Evolutionary conservation across 2,113 vertebrate genomes (phyloP), one percentile per base, ranked within the genome.

Genomic region (Vicugna pacos): DNA sequence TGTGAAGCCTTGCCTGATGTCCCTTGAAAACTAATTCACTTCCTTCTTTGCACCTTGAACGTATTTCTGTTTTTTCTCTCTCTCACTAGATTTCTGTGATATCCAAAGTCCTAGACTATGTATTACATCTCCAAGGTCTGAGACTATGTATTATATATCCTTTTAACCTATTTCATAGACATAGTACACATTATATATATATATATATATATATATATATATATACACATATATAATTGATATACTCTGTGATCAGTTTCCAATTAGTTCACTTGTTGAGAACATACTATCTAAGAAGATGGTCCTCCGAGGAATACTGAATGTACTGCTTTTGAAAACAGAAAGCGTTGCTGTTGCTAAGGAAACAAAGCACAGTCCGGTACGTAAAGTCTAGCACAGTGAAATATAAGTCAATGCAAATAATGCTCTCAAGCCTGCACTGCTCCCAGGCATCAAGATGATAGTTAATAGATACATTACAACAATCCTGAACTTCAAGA

Each of bases 51-150:
- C 52, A 70, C 28, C 35, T 82, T 70, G 7, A 42, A 56, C 10
- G 54, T 28, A 82, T 77, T 76, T 95, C 58, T 58, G n/a, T 50
- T 62, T 64, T 65, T 67, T 72, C 32, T 16, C 4, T 67, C 3
- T 96, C 54, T 96, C 14, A 82, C 7, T 79, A 65, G 70, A 80
- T 19, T 77, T 86, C 50, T 70, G 3, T 70, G 60, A 93, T 26
- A 87, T 17, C 16, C 20, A 93, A 60, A 20, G 35, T 76, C 65
- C 95, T 3, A 67, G 14, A 38, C 4, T 8, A 5, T 28, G 20
- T 86, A 81, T 91, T 35, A 83, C 82, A 3, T 58, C 46, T 69
- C 14, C 86, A 42, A 42, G 24, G 35, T 76, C 65, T 95, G 4
- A 67, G 14, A 38, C 4, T 8, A 5, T 28, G 20, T 86, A 81